These are phyloP conservation scores for Otolemur crassicaudatus DNA, from an alignment of 2,797 vertebrate species.

Conservation along the genomic window DNA sequence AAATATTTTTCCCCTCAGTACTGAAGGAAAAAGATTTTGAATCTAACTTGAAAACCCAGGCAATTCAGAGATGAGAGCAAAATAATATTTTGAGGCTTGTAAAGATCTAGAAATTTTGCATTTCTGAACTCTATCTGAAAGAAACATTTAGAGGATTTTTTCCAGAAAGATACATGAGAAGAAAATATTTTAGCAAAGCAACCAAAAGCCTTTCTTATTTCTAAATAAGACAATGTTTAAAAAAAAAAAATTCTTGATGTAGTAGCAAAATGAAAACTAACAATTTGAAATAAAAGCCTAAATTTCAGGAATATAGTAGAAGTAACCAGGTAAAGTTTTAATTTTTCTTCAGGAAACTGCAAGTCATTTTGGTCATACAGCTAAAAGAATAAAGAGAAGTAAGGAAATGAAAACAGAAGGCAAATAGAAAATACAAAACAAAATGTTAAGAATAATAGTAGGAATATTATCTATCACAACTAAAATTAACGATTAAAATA, in stretches of 20 bases:
- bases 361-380: background rate
- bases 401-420: background rate
- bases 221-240: background rate
- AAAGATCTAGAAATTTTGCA: background rate
- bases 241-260: background rate
- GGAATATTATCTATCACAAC: background rate
- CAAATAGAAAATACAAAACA: background rate
- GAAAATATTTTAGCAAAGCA: background rate
- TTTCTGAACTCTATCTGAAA: background rate
- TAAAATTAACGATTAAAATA: background rate
- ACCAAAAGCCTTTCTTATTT: background rate
- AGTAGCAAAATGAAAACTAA: constrained; percentile 6
- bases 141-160: background rate
- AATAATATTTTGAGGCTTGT: background rate
- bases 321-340: background rate
- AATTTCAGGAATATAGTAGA: background rate
- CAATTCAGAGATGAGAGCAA: background rate
- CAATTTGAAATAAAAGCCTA: background rate
- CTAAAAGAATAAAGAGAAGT: background rate
- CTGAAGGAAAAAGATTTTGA: background rate
- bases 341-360: background rate
- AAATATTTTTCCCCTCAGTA: background rate
- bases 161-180: background rate
- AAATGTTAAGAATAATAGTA: background rate
- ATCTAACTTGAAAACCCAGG: background rate